These are phyloP conservation scores for Pampusana beccarii DNA, from an alignment of 2,113 vertebrate species.

Conservation along the genomic window DNA sequence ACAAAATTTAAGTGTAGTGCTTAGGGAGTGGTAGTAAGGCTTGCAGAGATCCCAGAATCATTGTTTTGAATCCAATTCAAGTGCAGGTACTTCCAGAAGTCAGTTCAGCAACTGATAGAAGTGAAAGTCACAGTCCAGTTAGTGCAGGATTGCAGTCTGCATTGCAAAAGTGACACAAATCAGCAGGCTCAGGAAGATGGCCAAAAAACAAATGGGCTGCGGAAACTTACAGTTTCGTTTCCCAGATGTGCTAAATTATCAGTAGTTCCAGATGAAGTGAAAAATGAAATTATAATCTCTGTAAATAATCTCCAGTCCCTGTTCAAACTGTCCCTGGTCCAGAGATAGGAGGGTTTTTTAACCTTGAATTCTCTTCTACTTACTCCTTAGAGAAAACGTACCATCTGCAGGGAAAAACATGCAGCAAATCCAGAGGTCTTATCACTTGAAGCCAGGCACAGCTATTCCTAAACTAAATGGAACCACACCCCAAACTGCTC, in stretches of 20 bases:
- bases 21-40: neutral
- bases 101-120: neutral
- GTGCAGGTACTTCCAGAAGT: neutral
- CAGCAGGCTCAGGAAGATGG: constrained; percentile 24
- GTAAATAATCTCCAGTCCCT: neutral
- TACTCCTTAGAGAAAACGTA: constrained; percentile 38
- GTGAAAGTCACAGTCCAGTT: neutral
- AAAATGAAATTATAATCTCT: neutral
- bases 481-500: constrained; percentile 46
- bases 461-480: constrained; percentile 21
- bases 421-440: constrained; percentile 31
- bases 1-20: neutral
- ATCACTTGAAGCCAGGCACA: constrained; percentile 24
- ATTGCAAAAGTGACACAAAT: constrained; percentile 30
- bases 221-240: constrained; percentile 6
- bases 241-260: constrained; percentile 50
- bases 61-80: neutral
- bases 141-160: neutral
- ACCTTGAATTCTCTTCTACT: neutral
- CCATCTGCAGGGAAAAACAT: neutral
- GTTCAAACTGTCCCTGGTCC: neutral
- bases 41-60: neutral
- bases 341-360: neutral
- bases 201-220: constrained; percentile 35
- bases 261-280: constrained; percentile 26